Conservation (phyloP, 1,140 invertebrate genomes). For the Tetramorium alpestre region DNA sequence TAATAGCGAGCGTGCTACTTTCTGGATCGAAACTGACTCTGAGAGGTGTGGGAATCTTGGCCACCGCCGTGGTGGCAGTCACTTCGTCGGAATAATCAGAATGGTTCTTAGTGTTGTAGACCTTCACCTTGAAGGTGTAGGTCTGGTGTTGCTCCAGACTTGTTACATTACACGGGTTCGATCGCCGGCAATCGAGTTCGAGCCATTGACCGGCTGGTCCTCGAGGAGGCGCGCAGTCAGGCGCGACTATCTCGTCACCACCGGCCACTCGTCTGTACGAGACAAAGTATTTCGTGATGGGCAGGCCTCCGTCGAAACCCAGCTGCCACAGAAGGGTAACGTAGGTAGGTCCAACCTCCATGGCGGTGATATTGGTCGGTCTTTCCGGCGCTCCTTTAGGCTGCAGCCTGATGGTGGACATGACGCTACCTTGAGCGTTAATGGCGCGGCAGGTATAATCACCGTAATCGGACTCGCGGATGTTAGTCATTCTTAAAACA, state of each 20-base stretch:
- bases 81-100: constrained; percentile 95
- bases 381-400: constrained; percentile 94
- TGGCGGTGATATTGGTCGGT: constrained; percentile 89
- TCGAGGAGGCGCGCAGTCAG: constrained; percentile 88
- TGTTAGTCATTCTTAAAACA: constrained; percentile 91
- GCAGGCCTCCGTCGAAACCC: constrained; percentile 95
- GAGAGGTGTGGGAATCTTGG: constrained; percentile 92
- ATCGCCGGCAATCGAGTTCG: constrained; percentile 93
- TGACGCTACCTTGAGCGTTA: constrained; percentile 91
- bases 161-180: constrained; percentile 95
- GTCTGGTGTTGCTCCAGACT: constrained; percentile 93
- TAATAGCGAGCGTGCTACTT: constrained; percentile 90
- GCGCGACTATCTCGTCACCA: constrained; percentile 87
- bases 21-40: constrained; percentile 93
- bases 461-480: constrained; percentile 93
- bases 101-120: constrained; percentile 93
- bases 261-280: constrained; percentile 89
- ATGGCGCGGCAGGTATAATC: constrained; percentile 95
- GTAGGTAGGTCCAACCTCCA: constrained; percentile 91
- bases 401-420: constrained; percentile 92
- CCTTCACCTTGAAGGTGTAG: constrained; percentile 94
- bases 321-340: constrained; percentile 93
- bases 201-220: constrained; percentile 89
- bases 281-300: constrained; percentile 94
- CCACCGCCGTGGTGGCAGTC: constrained; percentile 91